Evolutionary conservation across 1,140 invertebrate species (phyloP).

Genomic region (Laupala kohalensis): DNA sequence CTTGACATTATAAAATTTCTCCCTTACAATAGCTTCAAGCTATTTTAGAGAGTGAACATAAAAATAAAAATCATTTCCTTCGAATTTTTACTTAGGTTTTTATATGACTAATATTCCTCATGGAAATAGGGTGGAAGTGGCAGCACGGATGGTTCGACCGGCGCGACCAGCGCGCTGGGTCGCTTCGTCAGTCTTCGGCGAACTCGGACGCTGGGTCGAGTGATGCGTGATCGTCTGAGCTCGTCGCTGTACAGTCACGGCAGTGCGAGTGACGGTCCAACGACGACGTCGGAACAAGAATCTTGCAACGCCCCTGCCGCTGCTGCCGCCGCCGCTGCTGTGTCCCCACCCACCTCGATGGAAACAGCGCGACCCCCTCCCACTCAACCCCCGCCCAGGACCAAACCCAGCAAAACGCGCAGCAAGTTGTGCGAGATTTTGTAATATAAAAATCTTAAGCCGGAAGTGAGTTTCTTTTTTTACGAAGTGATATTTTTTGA

Average conservation of each 20-base stretch:
- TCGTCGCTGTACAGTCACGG: conserved; percentile 7
- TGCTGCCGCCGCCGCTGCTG: too few relatives aligned
- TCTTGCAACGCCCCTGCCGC: background rate
- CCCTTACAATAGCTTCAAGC: too few relatives aligned
- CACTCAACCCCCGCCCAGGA: background rate
- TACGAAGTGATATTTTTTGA: background rate
- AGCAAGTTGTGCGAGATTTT: background rate
- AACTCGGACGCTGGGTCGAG: background rate
- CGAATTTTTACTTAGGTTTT: too few relatives aligned
- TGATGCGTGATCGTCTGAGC: conserved; percentile 8
- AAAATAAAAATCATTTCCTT: too few relatives aligned
- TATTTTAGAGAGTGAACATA: too few relatives aligned
- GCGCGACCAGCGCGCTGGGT: background rate
- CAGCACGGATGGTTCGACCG: background rate
- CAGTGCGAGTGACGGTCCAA: background rate
- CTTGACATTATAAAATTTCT: too few relatives aligned
- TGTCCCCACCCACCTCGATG: too few relatives aligned
- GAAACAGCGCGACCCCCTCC: too few relatives aligned
- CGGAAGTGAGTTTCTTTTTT: background rate
- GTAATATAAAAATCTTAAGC: background rate
- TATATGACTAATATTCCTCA: too few relatives aligned
- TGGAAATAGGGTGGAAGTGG: background rate
- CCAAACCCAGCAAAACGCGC: background rate
- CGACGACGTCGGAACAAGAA: background rate
- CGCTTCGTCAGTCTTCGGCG: conserved; percentile 3